phyloP scores from a whole-genome alignment of 2,888 invertebrate genomes.

The Thereva unica region DNA sequence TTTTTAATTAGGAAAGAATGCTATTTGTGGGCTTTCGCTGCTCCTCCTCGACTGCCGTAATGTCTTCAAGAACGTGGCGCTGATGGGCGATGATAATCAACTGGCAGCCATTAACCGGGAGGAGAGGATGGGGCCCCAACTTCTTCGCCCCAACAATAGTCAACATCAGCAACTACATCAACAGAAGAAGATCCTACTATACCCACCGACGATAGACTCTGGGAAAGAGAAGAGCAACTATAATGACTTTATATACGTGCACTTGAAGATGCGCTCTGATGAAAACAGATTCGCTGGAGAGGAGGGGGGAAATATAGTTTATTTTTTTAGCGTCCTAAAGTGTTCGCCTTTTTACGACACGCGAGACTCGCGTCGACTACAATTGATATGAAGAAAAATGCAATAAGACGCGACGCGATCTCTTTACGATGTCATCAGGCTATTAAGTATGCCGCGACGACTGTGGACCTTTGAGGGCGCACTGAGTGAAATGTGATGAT shows the following conservation, averaged over 20 bases:
- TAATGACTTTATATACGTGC: no score
- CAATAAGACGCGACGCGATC: constrained; percentile 14
- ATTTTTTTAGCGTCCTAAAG: no score
- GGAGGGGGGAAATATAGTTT: no score
- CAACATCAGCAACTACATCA: no score
- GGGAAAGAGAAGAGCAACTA: no score
- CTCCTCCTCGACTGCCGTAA: background rate
- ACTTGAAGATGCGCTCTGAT: no score
- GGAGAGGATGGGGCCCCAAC: no score
- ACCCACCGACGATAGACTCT: no score
- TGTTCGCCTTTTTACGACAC: constrained; percentile 1
- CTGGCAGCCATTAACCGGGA: constrained; percentile 10
- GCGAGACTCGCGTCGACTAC: background rate
- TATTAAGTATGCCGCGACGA: constrained; percentile 5
- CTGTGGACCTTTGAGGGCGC: background rate
- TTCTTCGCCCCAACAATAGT: no score
- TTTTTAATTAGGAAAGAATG: constrained; percentile 26
- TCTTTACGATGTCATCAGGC: constrained; percentile 5
- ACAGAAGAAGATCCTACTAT: no score
- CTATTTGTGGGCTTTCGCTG: constrained; percentile 20
- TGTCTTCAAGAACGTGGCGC: constrained; percentile 5
- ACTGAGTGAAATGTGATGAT: background rate
- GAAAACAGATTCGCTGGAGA: no score
- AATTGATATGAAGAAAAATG: constrained; percentile 5
- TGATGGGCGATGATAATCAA: constrained; percentile 20